Conservation (phyloP, 92 coral and sea anemone species). For the Umimayanthus chanpuru region DNA sequence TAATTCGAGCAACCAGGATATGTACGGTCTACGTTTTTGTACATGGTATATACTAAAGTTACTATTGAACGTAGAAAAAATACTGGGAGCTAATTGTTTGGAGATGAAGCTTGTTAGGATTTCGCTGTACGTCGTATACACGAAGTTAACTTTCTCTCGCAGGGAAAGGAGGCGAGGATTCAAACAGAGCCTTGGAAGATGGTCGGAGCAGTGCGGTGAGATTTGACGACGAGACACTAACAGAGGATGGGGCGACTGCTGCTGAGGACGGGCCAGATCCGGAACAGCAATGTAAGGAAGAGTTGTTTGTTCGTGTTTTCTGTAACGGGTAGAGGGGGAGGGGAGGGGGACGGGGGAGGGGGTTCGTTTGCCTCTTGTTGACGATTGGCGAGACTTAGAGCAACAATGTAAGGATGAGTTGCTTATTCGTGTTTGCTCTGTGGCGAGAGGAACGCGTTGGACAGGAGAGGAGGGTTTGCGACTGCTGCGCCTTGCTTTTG, state of each 20-base stretch:
- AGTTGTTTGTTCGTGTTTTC: neutral
- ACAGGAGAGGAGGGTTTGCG: neutral
- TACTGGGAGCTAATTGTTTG: too few relatives aligned
- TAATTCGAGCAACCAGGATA: neutral
- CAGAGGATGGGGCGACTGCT: constrained; percentile 40
- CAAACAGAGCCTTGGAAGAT: constrained; percentile 5
- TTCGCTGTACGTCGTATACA: too few relatives aligned
- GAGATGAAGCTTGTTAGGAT: neutral
- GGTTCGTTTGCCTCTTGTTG: neutral
- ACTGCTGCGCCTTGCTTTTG: constrained; percentile 3
- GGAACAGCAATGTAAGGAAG: neutral
- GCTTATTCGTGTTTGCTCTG: too few relatives aligned
- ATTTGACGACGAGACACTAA: constrained; percentile 50
- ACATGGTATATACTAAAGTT: neutral
- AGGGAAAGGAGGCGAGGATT: constrained; percentile 10
- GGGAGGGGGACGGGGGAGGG: neutral
- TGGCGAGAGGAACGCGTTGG: neutral
- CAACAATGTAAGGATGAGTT: neutral
- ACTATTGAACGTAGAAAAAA: too few relatives aligned
- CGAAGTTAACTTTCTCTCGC: neutral
- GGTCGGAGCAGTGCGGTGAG: constrained; percentile 53
- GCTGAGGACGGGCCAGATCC: constrained; percentile 35
- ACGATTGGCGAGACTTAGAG: neutral
- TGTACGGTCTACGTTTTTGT: neutral
- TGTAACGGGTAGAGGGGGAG: neutral